phyloP scores from a whole-genome alignment of 2,888 invertebrate genomes.

The Eupithecia tripunctaria region DNA sequence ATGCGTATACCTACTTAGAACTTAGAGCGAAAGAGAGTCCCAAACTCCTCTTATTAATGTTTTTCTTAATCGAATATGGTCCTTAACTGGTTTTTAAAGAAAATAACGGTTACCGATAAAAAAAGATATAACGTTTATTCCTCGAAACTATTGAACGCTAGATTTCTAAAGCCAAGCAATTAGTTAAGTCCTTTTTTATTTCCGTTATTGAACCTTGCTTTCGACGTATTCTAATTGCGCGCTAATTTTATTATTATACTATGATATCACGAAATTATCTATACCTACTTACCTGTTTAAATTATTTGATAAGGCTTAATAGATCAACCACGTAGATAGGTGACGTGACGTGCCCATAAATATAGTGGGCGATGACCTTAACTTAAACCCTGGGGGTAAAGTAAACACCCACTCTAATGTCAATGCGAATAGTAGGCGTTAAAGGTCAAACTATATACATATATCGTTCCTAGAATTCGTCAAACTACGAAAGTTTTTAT shows the following conservation, averaged over 20 bases:
- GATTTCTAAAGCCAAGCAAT: background rate
- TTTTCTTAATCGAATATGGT: too few species aligned
- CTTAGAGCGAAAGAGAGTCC: too few species aligned
- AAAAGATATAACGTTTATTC: background rate
- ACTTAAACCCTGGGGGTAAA: background rate
- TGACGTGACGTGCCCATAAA: background rate
- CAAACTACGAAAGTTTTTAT: too few species aligned
- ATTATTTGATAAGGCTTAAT: background rate
- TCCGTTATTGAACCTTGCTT: too few species aligned
- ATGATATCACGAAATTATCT: background rate
- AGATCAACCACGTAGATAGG: background rate
- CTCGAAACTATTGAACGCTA: background rate
- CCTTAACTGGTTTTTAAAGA: too few species aligned
- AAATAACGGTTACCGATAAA: too few species aligned
- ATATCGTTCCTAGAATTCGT: too few species aligned
- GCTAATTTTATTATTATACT: background rate
- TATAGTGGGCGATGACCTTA: background rate
- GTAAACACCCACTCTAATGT: background rate
- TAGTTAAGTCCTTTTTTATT: too few species aligned
- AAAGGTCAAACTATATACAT: constrained; percentile 7
- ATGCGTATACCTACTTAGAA: too few species aligned
- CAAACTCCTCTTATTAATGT: too few species aligned
- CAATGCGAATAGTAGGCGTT: background rate
- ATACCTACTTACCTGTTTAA: background rate
- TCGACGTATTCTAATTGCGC: background rate